phyloP scores from a whole-genome alignment of 2,888 invertebrate genomes.

The Eristalis pertinax region DNA sequence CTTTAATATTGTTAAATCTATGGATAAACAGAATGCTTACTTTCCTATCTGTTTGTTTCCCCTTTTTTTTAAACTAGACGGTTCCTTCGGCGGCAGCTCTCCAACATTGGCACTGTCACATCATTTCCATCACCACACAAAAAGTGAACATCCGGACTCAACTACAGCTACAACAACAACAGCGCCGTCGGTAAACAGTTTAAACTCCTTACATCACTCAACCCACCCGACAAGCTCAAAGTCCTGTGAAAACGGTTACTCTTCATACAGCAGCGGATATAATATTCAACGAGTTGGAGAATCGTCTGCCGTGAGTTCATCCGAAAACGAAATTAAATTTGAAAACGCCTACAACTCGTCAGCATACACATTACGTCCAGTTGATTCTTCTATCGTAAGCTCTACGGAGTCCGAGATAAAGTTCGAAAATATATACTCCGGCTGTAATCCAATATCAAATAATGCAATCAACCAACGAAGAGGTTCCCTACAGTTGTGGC shows the following conservation, averaged over 20 bases:
- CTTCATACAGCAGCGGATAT: conserved; percentile 75
- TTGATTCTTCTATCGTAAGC: conserved; percentile 78
- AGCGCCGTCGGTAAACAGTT: conserved; percentile 53
- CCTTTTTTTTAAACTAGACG: conserved; percentile 72
- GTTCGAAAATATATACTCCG: conserved; percentile 78
- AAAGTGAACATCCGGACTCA: conserved; percentile 81
- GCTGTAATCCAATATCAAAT: conserved; percentile 76
- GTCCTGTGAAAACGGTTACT: conserved; percentile 59
- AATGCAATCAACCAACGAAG: conserved; percentile 84
- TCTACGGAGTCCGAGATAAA: conserved; percentile 80
- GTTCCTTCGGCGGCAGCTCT: conserved; percentile 77
- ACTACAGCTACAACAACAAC: conserved; percentile 77
- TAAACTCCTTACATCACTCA: conserved; percentile 59
- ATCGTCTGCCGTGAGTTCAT: conserved; percentile 75
- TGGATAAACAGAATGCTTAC: no score
- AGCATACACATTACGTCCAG: conserved; percentile 78
- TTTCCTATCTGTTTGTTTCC: background rate
- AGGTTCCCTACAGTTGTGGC: conserved; percentile 96
- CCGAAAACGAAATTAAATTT: conserved; percentile 78
- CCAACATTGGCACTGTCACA: conserved; percentile 74
- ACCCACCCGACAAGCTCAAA: conserved; percentile 59
- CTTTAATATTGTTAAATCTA: background rate
- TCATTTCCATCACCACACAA: conserved; percentile 77
- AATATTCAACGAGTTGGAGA: conserved; percentile 74
- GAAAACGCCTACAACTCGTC: conserved; percentile 80